A percentile compares a stretch with the other conserved stretches of the same genome.
phyloP scores from a whole-genome alignment of 2,888 invertebrate genomes.

The Brachyopa scutellaris region DNA sequence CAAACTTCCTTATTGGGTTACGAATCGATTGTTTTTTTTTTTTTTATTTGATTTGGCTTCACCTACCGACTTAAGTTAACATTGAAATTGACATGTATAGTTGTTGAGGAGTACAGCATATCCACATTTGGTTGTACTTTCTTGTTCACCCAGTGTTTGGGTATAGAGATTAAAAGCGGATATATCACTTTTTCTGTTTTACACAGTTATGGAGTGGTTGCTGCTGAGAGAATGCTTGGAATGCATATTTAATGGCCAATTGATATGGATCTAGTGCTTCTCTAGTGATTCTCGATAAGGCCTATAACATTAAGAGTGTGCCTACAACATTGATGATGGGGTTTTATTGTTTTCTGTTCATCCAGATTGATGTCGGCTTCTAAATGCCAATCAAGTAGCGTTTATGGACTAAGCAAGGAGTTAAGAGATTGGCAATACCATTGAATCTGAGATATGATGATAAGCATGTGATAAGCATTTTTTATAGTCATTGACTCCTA shows the following conservation, averaged over 20 bases:
- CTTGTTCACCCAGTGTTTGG: neutral
- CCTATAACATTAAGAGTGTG: slow-evolving; percentile 8
- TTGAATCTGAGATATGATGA: too few relatives aligned
- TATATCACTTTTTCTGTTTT: neutral
- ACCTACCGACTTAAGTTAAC: neutral
- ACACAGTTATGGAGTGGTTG: neutral
- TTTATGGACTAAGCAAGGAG: too few relatives aligned
- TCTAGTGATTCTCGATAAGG: neutral
- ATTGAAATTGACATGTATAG: neutral
- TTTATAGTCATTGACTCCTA: too few relatives aligned
- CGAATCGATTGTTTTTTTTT: neutral
- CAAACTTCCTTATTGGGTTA: slow-evolving; percentile 9
- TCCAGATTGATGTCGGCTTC: too few relatives aligned
- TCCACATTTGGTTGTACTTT: slow-evolving; percentile 8
- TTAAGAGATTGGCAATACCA: too few relatives aligned
- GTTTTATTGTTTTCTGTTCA: too few relatives aligned
- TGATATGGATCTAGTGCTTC: slow-evolving; percentile 6
- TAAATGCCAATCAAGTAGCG: too few relatives aligned
- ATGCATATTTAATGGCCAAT: neutral
- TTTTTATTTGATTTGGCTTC: too few relatives aligned
- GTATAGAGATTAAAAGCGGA: slow-evolving; percentile 7
- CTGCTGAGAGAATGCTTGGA: slow-evolving; percentile 2
- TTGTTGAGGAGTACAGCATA: neutral
- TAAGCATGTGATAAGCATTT: too few relatives aligned
- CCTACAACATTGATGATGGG: too few relatives aligned